These are phyloP conservation scores for Drosophila nigromelanica DNA, from an alignment of 1,140 invertebrate genomes.

Conservation along the genomic window DNA sequence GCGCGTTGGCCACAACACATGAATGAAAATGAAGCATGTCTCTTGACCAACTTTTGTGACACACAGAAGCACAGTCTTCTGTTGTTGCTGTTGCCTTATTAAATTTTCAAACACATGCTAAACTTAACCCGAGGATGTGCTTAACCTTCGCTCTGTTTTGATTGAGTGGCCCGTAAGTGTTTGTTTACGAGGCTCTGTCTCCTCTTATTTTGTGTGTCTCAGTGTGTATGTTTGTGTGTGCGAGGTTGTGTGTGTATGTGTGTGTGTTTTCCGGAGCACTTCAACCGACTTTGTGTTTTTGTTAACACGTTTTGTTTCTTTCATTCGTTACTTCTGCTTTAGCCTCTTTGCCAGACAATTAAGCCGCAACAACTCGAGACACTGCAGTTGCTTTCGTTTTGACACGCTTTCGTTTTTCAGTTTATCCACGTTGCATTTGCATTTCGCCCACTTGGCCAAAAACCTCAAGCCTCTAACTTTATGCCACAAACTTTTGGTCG, in stretches of 20 bases:
- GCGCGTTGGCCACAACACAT: constrained; percentile 23
- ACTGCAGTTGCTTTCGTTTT: constrained; percentile 46
- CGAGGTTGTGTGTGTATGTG: constrained; percentile 3
- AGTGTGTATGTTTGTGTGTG: constrained; percentile 6
- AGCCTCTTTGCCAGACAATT: constrained; percentile 49
- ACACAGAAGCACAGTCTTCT: constrained; percentile 3
- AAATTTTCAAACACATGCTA: constrained; percentile 81
- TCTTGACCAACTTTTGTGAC: constrained; percentile 31
- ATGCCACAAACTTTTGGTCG: neutral
- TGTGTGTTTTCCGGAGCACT: neutral
- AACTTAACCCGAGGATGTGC: constrained; percentile 79
- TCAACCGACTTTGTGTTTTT: constrained; percentile 9
- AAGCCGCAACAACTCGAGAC: constrained; percentile 42
- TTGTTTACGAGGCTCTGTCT: constrained; percentile 63
- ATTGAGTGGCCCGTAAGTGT: constrained; percentile 76
- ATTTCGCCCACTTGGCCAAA: constrained; percentile 14
- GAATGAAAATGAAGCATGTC: constrained; percentile 6
- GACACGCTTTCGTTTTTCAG: constrained; percentile 47
- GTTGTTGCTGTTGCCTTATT: constrained; percentile 59
- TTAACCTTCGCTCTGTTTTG: constrained; percentile 81
- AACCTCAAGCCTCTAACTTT: constrained; percentile 1
- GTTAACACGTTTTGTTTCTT: constrained; percentile 20
- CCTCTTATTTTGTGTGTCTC: constrained; percentile 11
- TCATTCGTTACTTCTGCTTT: constrained; percentile 47
- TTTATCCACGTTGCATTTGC: constrained; percentile 45